A percentile compares a stretch with the other conserved stretches of the same genome.
These are phyloP conservation scores for Chionis minor DNA, from an alignment of 2,113 vertebrate species.

Conservation along the genomic window DNA sequence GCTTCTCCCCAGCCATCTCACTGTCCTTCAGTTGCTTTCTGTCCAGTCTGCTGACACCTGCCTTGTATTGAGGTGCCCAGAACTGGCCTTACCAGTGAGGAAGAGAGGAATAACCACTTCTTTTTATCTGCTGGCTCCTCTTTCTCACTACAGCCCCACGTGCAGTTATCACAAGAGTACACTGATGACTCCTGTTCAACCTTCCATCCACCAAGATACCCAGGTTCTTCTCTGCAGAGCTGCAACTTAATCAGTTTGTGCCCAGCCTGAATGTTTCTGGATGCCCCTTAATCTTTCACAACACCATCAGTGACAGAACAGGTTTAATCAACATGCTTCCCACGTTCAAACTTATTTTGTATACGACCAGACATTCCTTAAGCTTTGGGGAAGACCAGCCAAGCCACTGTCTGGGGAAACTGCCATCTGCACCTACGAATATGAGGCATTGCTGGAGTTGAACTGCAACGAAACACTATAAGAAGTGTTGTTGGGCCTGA, in stretches of 20 bases:
- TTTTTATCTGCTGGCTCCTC: background rate
- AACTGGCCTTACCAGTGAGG: background rate
- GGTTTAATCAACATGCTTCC: background rate
- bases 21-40: background rate
- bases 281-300: background rate
- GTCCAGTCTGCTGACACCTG: background rate
- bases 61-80: background rate
- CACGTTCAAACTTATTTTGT: background rate
- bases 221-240: background rate
- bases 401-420: background rate
- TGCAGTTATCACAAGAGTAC: background rate
- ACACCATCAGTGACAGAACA: background rate
- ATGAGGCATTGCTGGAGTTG: background rate
- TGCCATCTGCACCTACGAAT: background rate
- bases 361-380: background rate
- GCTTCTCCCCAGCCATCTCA: background rate
- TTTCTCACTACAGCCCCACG: background rate
- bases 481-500: background rate
- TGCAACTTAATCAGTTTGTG: background rate
- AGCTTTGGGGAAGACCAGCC: background rate
- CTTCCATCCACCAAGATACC: background rate
- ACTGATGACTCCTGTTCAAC: background rate
- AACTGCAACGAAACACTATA: background rate
- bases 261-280: background rate
- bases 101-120: background rate